These are phyloP conservation scores for Prochilodus magdalenae DNA, from an alignment of 2,113 vertebrate genomes.

Conservation along the genomic window DNA sequence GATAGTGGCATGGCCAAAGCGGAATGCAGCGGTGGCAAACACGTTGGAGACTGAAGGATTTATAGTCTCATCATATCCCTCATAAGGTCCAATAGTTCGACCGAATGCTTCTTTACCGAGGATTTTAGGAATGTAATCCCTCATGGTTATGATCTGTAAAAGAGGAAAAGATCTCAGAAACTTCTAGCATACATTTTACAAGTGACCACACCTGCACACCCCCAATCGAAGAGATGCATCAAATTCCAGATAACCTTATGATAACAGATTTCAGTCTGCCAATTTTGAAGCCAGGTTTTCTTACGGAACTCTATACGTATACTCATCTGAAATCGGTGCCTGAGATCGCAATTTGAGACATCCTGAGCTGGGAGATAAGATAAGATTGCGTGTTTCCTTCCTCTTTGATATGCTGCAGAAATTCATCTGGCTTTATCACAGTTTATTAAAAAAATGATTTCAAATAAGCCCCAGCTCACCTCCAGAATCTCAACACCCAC, in stretches of 20 bases:
- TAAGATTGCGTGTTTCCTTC: conserved; percentile 14
- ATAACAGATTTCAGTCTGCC: not conserved
- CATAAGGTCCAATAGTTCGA: conserved; percentile 81
- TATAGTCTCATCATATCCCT: conserved; percentile 80
- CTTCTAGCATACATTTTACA: not conserved
- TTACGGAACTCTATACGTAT: not conserved
- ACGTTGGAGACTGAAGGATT: conserved; percentile 89
- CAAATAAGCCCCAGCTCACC: conserved; percentile 25
- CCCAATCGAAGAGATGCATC: not conserved
- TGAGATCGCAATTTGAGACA: conserved; percentile 22
- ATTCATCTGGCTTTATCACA: conserved; percentile 31
- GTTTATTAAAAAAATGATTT: conserved; percentile 13
- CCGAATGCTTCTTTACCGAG: conserved; percentile 83
- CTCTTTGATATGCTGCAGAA: conserved; percentile 31
- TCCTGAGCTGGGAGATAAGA: conserved; percentile 45
- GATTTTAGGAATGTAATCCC: conserved; percentile 92
- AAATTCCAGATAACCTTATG: not conserved
- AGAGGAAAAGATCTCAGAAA: conserved; percentile 16
- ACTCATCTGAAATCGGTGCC: not conserved
- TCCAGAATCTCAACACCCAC: conserved; percentile 22
- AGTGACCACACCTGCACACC: not conserved
- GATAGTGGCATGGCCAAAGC: conserved; percentile 91
- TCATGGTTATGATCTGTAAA: conserved; percentile 88
- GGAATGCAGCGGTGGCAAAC: conserved; percentile 94
- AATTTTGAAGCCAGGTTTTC: not conserved